phyloP scores from a whole-genome alignment of 1,140 invertebrate genomes.

The Monochamus saltuarius region DNA sequence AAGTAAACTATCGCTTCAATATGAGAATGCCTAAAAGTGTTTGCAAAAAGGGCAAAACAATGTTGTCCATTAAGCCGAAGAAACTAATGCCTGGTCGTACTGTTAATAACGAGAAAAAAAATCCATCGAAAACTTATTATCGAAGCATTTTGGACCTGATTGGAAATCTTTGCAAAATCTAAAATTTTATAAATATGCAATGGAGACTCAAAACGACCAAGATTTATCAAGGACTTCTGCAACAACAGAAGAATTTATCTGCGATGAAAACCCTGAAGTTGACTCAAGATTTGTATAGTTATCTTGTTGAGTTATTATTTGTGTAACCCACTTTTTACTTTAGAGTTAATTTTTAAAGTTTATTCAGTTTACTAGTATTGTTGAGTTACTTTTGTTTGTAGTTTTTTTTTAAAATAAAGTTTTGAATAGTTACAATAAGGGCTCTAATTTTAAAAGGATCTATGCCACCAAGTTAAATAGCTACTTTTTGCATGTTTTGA shows the following conservation, averaged over 20 bases:
- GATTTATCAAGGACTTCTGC: too few relatives aligned
- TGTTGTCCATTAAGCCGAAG: background rate
- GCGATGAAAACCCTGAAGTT: constrained; percentile 59
- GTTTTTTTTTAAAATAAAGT: too few relatives aligned
- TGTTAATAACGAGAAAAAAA: constrained; percentile 8
- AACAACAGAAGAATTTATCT: constrained; percentile 57
- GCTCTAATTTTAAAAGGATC: constrained; percentile 8
- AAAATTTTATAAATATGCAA: constrained; percentile 39
- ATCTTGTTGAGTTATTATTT: too few relatives aligned
- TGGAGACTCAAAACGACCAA: constrained; percentile 58
- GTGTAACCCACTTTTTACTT: too few relatives aligned
- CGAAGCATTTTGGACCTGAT: constrained; percentile 4
- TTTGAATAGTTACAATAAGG: too few relatives aligned
- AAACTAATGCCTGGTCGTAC: background rate
- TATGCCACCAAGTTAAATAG: constrained; percentile 1
- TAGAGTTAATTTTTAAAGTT: too few relatives aligned
- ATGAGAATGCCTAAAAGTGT: constrained; percentile 5
- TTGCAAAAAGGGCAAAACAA: constrained; percentile 10
- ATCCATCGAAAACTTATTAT: constrained; percentile 4
- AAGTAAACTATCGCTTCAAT: constrained; percentile 1
- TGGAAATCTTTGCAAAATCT: constrained; percentile 25
- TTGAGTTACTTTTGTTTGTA: too few relatives aligned
- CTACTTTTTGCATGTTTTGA: background rate
- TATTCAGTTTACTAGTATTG: too few relatives aligned
- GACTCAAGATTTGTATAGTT: constrained; percentile 32